A percentile compares a stretch with the other conserved stretches of the same genome.
phyloP scores from a whole-genome alignment of 2,113 vertebrate species.

The Notarius quadriscutis region DNA sequence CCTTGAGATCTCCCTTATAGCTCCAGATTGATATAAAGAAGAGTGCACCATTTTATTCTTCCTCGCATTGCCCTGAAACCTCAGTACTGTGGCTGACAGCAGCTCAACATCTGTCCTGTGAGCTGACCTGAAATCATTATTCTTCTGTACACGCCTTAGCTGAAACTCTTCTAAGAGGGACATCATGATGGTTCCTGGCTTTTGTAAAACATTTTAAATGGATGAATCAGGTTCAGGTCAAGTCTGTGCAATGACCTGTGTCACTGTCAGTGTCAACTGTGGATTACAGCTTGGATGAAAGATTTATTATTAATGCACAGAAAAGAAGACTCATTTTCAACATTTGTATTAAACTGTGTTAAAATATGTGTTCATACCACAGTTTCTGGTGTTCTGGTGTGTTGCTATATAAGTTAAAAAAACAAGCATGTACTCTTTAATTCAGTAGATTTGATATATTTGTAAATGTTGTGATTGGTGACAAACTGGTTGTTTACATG shows the following conservation, averaged over 20 bases:
- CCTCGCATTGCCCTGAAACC: neutral
- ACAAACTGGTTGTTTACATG: constrained; percentile 17
- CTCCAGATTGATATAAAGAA: neutral
- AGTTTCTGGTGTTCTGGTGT: neutral
- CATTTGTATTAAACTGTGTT: constrained; percentile 7
- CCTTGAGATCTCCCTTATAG: neutral
- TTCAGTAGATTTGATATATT: constrained; percentile 1
- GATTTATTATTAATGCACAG: constrained; percentile 32
- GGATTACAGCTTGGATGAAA: neutral
- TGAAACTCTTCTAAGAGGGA: neutral
- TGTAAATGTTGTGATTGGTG: constrained; percentile 35
- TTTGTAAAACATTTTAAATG: constrained; percentile 19
- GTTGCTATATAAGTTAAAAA: neutral
- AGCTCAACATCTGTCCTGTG: neutral
- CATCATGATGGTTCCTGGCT: neutral
- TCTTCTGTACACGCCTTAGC: neutral
- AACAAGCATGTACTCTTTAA: neutral
- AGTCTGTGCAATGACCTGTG: neutral
- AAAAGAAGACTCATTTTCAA: neutral
- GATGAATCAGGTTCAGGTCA: neutral
- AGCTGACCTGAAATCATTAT: neutral
- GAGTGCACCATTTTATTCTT: neutral
- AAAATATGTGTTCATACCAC: neutral
- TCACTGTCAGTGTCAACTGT: neutral
- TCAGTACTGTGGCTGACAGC: neutral